Evolutionary conservation across 2,888 invertebrate species (phyloP).

Genomic region (Drosophila neoperkinsi): DNA sequence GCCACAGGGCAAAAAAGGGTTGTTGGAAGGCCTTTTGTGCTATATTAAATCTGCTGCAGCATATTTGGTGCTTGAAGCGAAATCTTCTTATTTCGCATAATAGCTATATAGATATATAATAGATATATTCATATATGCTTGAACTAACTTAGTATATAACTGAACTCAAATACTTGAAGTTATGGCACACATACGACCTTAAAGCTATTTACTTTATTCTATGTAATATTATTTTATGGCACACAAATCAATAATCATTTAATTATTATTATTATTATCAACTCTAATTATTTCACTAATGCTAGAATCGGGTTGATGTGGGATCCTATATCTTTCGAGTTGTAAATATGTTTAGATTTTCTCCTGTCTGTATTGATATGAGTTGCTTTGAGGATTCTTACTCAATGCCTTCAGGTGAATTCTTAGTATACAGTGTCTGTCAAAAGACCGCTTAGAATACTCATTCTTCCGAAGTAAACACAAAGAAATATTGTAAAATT

Average conservation of each 20-base stretch:
- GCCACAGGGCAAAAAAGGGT: constrained; percentile 13
- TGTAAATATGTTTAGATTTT: background rate
- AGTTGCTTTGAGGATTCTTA: background rate
- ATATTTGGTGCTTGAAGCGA: background rate
- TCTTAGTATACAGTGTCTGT: background rate
- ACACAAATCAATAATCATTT: background rate
- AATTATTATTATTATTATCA: background rate
- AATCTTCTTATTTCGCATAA: background rate
- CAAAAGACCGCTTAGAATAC: background rate
- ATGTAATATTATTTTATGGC: no score
- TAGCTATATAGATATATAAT: background rate
- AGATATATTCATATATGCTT: background rate
- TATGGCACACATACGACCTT: background rate
- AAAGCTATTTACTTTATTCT: background rate
- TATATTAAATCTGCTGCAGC: background rate
- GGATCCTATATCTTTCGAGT: background rate
- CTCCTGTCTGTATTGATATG: background rate
- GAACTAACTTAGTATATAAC: background rate
- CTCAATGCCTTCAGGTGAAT: background rate
- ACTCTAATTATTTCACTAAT: background rate
- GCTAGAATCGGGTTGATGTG: background rate
- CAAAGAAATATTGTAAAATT: no score
- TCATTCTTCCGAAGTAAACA: background rate
- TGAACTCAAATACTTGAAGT: background rate
- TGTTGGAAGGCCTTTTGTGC: constrained; percentile 8